Evolutionary conservation across 1,140 invertebrate genomes (phyloP).

Genomic region (Elysia chlorotica): DNA sequence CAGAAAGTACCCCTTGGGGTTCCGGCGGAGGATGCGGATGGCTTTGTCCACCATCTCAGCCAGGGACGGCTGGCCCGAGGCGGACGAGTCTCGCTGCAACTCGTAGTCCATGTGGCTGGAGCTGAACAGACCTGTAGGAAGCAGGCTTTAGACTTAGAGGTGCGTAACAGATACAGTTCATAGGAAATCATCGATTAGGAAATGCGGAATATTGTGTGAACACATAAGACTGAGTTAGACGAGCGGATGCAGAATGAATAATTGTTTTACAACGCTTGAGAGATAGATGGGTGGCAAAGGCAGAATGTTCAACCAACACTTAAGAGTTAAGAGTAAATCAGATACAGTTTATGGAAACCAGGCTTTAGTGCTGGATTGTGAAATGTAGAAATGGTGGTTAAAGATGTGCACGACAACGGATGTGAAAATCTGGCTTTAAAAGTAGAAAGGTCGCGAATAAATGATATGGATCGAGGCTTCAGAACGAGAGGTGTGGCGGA

Average conservation of each 20-base stretch:
- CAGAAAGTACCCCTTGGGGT: slow-evolving; percentile 82
- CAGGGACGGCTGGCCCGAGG: slow-evolving; percentile 66
- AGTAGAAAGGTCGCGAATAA: too few relatives aligned
- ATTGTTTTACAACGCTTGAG: too few relatives aligned
- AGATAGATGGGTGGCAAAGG: too few relatives aligned
- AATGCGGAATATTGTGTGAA: background rate
- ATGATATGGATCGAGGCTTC: too few relatives aligned
- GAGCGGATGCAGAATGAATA: background rate
- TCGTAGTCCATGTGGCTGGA: slow-evolving; percentile 80
- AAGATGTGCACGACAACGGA: too few relatives aligned
- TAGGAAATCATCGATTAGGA: background rate
- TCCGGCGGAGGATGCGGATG: slow-evolving; percentile 80
- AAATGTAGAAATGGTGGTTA: too few relatives aligned
- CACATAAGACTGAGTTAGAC: background rate
- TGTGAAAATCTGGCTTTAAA: too few relatives aligned
- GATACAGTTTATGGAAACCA: too few relatives aligned
- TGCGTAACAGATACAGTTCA: background rate
- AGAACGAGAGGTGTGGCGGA: too few relatives aligned
- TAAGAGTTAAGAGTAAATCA: too few relatives aligned
- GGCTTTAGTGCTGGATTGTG: too few relatives aligned
- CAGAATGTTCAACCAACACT: too few relatives aligned
- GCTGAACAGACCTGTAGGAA: slow-evolving; percentile 27
- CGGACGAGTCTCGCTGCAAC: slow-evolving; percentile 69
- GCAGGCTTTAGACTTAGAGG: background rate
- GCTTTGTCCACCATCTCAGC: slow-evolving; percentile 86